Evolutionary conservation across 2,113 vertebrate species (phyloP).

Genomic region (Alligator sinensis): DNA sequence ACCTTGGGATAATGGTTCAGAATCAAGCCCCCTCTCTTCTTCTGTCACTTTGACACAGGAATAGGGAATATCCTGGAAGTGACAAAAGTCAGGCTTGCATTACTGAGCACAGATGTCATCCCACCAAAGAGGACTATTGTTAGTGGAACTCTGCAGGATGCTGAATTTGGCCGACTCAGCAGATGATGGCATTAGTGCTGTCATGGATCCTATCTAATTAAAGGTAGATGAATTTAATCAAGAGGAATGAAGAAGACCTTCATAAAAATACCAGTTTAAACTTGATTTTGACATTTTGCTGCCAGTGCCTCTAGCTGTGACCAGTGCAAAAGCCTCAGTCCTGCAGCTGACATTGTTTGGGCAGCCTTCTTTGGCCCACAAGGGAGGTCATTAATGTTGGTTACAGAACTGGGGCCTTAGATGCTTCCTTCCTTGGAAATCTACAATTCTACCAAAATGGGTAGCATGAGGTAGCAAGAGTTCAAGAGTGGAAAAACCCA

Average conservation of each 20-base stretch:
- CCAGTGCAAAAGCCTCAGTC: background rate
- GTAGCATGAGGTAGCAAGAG: background rate
- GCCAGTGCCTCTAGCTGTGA: background rate
- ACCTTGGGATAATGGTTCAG: accelerated
- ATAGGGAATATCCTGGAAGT: background rate
- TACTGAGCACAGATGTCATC: background rate
- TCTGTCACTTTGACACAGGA: background rate
- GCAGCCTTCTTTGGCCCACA: background rate
- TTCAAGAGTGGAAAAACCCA: background rate
- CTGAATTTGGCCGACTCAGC: background rate
- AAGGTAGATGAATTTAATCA: background rate
- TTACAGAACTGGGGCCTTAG: background rate
- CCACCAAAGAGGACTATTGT: background rate
- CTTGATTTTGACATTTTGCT: background rate
- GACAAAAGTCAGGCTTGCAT: background rate
- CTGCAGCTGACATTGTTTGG: background rate
- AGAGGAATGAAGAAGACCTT: background rate
- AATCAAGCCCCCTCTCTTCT: background rate
- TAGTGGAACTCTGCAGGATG: background rate
- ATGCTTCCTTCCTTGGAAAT: background rate
- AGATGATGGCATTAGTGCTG: background rate
- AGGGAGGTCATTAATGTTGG: background rate
- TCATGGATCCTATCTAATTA: background rate
- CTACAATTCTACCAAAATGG: background rate
- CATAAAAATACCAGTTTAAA: background rate